These are phyloP conservation scores for Mus minutoides DNA, from an alignment of 2,797 vertebrate genomes.

Conservation along the genomic window DNA sequence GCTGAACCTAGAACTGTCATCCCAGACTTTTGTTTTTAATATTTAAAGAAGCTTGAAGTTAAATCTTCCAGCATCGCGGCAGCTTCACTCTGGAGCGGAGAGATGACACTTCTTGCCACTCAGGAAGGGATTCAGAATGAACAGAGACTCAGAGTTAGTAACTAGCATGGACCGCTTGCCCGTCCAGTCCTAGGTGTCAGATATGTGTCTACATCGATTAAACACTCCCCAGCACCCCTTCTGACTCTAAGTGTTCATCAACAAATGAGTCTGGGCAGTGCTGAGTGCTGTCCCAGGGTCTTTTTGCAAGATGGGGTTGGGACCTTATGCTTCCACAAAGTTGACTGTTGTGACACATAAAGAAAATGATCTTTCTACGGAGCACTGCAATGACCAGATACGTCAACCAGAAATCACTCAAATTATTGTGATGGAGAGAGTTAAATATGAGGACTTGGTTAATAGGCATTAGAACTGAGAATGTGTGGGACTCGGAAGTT, in stretches of 20 bases:
- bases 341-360: not conserved
- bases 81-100: slow-evolving; percentile 7
- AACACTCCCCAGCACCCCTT: not conserved
- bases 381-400: not conserved
- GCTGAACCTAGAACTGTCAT: not conserved
- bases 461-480: not conserved
- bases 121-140: not conserved
- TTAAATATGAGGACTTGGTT: not conserved
- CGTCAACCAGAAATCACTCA: not conserved
- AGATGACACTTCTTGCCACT: not conserved
- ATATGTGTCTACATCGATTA: not conserved
- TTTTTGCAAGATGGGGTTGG: not conserved
- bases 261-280: not conserved
- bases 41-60: slow-evolving; percentile 69
- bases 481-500: not conserved
- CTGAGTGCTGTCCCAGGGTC: not conserved
- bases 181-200: not conserved
- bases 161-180: not conserved
- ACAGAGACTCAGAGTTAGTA: not conserved
- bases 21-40: slow-evolving; percentile 54
- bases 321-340: not conserved
- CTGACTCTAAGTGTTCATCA: not conserved
- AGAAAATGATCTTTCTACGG: not conserved
- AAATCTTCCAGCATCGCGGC: slow-evolving; percentile 17
- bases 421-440: not conserved